Evolutionary conservation across 2,888 invertebrate genomes (phyloP).

Genomic region (Chouioia cunea): DNA sequence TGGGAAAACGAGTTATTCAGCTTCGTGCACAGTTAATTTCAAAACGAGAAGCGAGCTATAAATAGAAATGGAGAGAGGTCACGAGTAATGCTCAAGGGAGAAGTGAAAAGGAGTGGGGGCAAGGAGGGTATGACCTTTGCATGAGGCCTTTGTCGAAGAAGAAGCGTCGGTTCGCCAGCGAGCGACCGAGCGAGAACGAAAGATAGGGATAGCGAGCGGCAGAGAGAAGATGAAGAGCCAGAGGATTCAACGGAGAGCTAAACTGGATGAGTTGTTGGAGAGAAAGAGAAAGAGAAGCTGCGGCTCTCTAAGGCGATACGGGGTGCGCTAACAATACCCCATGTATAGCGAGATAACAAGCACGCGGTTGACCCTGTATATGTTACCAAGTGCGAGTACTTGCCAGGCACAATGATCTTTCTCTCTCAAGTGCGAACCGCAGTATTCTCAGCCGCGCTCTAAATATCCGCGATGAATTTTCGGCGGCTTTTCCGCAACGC

Average conservation of each 20-base stretch:
- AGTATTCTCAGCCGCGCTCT: constrained; percentile 10
- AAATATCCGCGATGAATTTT: constrained; percentile 40
- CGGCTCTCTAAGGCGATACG: constrained; percentile 55
- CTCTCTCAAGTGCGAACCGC: constrained; percentile 5
- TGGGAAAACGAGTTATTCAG: no score
- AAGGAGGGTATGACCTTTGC: constrained; percentile 37
- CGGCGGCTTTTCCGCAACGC: constrained; percentile 39
- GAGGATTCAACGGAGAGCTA: constrained; percentile 44
- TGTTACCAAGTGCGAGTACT: constrained; percentile 5
- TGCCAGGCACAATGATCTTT: constrained; percentile 14
- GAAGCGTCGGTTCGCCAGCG: background rate
- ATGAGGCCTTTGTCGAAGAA: constrained; percentile 41
- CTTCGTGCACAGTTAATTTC: no score
- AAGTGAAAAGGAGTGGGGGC: no score
- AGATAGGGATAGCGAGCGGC: constrained; percentile 32
- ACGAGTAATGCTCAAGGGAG: background rate
- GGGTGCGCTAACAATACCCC: constrained; percentile 57
- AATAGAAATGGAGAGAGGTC: constrained; percentile 46
- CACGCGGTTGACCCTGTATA: constrained; percentile 40
- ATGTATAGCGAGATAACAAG: constrained; percentile 61
- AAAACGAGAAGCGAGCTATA: no score
- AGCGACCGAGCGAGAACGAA: constrained; percentile 39
- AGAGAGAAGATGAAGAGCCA: constrained; percentile 39
- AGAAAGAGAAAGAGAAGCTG: constrained; percentile 38
- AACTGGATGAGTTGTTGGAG: constrained; percentile 43